Evolutionary conservation across 2,797 vertebrate genomes (phyloP), one percentile per base, ranked within the genome.

Genomic region (Oryzias dopingdopingensis): DNA sequence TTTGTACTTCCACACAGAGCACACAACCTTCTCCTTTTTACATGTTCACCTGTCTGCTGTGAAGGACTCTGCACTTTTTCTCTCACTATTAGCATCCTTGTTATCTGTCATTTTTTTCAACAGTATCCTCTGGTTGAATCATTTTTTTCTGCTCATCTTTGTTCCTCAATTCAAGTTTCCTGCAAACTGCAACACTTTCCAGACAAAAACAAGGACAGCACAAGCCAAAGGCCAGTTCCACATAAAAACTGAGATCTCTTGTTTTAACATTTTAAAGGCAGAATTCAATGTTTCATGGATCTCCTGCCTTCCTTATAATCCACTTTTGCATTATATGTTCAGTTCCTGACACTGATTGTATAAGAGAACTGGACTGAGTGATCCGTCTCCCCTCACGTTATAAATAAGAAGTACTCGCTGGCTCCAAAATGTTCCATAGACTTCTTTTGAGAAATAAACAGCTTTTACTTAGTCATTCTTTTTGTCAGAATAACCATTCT

Each of bases 1-100:
- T 72, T 44, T 64, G 56, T 65, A 73, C 69, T 67, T 56, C 71
- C 68, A 52, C 62, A 59, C 5, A 17, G 53, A 65, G 37, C 62
- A n/a, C 14, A 59, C 59, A 49, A 42, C 57, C 56, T 58, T 62
- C 69, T 29, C 64, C 72, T 48, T 45, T 44, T 72, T 67, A 23
- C 48, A 1, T 65, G 61, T 81, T 53, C 59, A 76, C 77, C 79
- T 83, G 70, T 79, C 55, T 7, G 51, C 56, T 5, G 14, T n/a
- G n/a, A 59, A 65, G 15, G 7, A 62, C 66, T 57, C 71, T 59
- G 56, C 18, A 55, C 47, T 54, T 42, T 17, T 49, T 43, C 26
- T 62, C 43, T 73, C 62, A 62, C 53, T 5, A 0, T 62, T 55
- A 49, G 43, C 41, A 47, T 53, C 17, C 15, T 18, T 44, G 3